Conservation (phyloP, 2,797 vertebrate species). For the Leptodactylus fallax region DNA sequence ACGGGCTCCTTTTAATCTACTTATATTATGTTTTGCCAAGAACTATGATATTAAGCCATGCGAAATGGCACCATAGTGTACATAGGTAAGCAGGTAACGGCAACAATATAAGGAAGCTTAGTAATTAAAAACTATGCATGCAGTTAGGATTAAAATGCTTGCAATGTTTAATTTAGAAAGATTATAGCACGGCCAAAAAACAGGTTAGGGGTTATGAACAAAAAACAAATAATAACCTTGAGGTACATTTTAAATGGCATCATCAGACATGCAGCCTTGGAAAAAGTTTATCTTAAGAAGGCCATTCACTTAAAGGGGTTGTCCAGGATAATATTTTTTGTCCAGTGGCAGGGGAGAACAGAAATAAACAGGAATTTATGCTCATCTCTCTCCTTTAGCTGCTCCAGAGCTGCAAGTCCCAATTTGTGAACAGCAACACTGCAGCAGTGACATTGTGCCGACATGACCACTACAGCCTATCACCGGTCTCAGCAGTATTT, state of each 20-base stretch:
- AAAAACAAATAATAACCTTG: background rate
- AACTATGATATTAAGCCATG: background rate
- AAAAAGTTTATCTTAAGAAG: background rate
- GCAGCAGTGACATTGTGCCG: too few relatives aligned
- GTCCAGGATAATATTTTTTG: too few relatives aligned
- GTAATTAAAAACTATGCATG: background rate
- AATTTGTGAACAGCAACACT: too few relatives aligned
- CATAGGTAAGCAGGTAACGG: background rate
- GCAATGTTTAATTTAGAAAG: conserved; percentile 9
- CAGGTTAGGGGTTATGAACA: background rate
- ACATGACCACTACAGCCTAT: too few relatives aligned
- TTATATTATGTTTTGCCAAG: background rate
- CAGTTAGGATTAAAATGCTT: conserved; percentile 20
- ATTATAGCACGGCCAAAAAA: background rate
- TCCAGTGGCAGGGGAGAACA: too few relatives aligned
- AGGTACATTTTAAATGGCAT: background rate
- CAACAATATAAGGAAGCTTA: background rate
- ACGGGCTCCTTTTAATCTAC: too few relatives aligned
- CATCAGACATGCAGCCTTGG: background rate
- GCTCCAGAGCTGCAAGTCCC: too few relatives aligned
- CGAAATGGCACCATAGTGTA: background rate
- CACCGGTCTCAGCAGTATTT: too few relatives aligned
- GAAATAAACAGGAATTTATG: too few relatives aligned
- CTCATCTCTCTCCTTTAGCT: too few relatives aligned
- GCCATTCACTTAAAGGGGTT: too few relatives aligned